Base-by-base conservation (phyloP, 2,888 invertebrate genomes). In the Dexiosoma caninum region DNA sequence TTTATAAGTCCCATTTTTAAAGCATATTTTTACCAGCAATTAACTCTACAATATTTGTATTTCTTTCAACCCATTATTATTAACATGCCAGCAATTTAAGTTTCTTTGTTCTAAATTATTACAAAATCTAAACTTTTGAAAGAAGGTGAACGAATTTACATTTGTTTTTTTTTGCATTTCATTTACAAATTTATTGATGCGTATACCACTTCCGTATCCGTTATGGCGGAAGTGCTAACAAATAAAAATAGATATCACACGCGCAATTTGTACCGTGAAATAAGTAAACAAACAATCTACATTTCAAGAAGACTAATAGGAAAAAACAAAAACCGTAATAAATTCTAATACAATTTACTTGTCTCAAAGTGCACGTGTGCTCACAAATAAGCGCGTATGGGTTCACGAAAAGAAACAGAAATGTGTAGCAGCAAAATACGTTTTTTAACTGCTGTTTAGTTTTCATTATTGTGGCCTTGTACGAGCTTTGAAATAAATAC, bases 141-240 rank as follows among this genome's bases (percentile, higher is more conserved):
- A 40, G 27, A 49, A 42, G 32, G 16, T 35, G 8, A 35, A 21
- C 3, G 21, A 19, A n/a, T n/a, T n/a, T 5, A 55, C 16, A 21
- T 46, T 44, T 44, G 10, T 62, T 44, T 71, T 60, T 19, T 60
- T n/a, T n/a, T n/a, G n/a, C n/a, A n/a, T 69, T 51, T 35, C n/a
- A 19, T 8, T 62, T 49, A 10, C 27, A 42, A 67, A 49, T 32
- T 21, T 55, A 71, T 23, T 64, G 59, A 35, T 59, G 70, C 70
- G 64, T 59, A 27, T 66, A 66, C 42, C 70, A 71, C 23, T 78
- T 77, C 77, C 77, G 46, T 40, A 71, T 78, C 64, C 71, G 14
- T n/a, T 51, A 57, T 35, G 46, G 21, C 57, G 59, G 77, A 71
- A 71, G 40, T 57, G 57, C 35, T 59, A 71, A 78, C 59, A 78